Evolutionary conservation across 1,140 invertebrate genomes (phyloP).

Genomic region (Micrasema longulum): DNA sequence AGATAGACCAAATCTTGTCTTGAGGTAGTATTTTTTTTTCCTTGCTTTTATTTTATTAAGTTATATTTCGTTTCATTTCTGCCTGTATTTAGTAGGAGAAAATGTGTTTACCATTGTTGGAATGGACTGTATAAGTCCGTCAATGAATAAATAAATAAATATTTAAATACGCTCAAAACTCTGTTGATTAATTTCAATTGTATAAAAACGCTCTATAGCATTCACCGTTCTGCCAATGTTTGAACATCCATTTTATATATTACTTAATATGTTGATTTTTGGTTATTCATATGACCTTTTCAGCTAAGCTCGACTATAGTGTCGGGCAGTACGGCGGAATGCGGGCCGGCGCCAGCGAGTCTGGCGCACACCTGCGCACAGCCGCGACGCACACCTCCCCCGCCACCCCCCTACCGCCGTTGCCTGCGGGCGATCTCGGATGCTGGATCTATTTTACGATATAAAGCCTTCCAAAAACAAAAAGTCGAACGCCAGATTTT

Average conservation of each 20-base stretch:
- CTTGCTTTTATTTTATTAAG: no score
- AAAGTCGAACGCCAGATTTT: conserved; percentile 4
- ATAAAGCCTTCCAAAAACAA: conserved; percentile 10
- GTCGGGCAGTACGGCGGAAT: conserved; percentile 56
- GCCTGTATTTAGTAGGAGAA: no score
- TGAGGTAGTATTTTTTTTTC: no score
- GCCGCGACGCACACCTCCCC: conserved; percentile 20
- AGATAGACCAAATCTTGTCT: no score
- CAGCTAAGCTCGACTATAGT: not conserved
- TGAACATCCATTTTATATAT: no score
- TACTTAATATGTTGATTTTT: not conserved
- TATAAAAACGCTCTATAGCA: no score
- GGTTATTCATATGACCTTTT: conserved; percentile 2
- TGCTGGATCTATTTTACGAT: conserved; percentile 3
- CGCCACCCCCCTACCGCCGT: conserved; percentile 10
- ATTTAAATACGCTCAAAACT: not conserved
- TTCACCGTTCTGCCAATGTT: no score
- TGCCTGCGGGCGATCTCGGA: conserved; percentile 3
- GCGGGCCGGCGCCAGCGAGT: conserved; percentile 63
- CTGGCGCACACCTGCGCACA: conserved; percentile 64
- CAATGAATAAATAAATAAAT: no score
- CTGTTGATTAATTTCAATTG: no score
- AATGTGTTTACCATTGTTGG: no score
- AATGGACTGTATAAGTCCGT: no score
- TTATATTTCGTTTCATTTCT: no score